Evolutionary conservation across 2,888 invertebrate species (phyloP).

Genomic region (Rotaria socialis): DNA sequence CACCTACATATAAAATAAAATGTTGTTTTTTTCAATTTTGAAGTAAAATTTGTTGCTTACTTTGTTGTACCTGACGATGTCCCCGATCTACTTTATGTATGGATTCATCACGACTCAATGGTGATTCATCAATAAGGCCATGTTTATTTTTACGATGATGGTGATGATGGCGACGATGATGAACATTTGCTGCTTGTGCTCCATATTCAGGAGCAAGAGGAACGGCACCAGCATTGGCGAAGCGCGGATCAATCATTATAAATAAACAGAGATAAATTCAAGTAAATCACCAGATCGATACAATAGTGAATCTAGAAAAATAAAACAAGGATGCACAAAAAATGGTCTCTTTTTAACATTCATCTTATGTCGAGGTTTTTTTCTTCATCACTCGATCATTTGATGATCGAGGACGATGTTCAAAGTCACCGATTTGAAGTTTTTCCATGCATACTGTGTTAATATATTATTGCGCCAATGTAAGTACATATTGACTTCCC

Average conservation of each 20-base stretch:
- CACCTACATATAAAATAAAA: background rate
- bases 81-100: slow-evolving; percentile 27
- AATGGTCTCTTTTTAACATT: background rate
- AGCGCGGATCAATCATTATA: slow-evolving; percentile 24
- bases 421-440: background rate
- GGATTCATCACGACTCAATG: slow-evolving; percentile 12
- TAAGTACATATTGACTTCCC: background rate
- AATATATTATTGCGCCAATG: background rate
- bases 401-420: background rate
- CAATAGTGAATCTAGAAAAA: background rate
- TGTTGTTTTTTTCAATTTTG: background rate
- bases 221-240: background rate
- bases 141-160: background rate
- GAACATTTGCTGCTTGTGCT: background rate
- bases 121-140: background rate
- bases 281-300: background rate
- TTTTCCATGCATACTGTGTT: background rate
- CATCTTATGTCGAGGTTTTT: background rate
- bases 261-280: background rate
- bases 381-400: background rate
- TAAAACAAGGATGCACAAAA: background rate
- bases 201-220: background rate
- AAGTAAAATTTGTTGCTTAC: background rate
- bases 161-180: background rate
- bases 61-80: background rate